Base-by-base conservation (phyloP, 2,888 invertebrate genomes). In the Hypolimnas misippus region DNA sequence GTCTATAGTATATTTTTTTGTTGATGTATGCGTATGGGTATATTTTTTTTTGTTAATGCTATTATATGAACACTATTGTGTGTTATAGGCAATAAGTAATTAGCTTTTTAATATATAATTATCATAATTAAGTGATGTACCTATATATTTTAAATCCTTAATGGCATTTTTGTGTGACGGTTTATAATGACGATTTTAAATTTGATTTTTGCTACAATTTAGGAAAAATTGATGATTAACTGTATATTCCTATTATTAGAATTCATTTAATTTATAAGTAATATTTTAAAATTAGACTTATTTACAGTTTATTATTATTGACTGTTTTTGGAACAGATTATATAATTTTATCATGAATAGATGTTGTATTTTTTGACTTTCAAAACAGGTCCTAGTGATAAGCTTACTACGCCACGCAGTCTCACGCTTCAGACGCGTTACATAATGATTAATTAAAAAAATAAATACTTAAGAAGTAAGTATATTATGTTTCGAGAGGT, bases 341-440 rank as follows among this genome's bases (percentile, higher is more conserved):
- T 16, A 42, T 33, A n/a, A 19, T 51, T 31, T 7, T 51, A 6
- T 31, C 29, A 4, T 51, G 6, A n/a, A 51, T 46, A 19, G 17
- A 8, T 16, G 6, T 4, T n/a, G n/a, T 7, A 25, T 21, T 38
- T 57, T 14, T 57, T 38, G 51, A 57, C 51, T 57, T 57, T 57
- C 57, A 57, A 33, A 57, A 50, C 50, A 40, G 31, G 53, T 58
- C 63, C 42, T 52, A 29, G 44, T 19, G 29, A 29, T 49, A 35
- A 21, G 46, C n/a, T 56, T 10, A 17, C 46, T 71, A 67, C 77
- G 81, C 74, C 84, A 67, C 66, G 80, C 84, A 72, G 84, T 84
- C 85, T 84, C 76, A 68, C 40, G 46, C 54, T 63, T 67, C 71
- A 81, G 76, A 42, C n/a, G n/a, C 67, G 64, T 83, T 80, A 74